Conservation (phyloP, 2,113 vertebrate genomes). For the Paratilapia polleni region DNA sequence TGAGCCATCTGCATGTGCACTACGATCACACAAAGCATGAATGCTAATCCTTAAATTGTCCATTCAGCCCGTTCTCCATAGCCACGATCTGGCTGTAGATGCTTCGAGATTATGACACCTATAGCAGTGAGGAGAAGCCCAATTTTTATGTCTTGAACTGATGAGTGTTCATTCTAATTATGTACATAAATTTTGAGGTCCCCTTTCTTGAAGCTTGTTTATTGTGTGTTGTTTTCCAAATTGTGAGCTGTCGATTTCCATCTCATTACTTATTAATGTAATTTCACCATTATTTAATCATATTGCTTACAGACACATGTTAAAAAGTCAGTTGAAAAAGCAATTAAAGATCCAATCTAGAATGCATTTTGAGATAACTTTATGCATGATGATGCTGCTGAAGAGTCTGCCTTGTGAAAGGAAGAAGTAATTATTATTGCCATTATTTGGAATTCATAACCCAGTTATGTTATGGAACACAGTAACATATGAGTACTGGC, state of each 20-base stretch:
- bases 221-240: slow-evolving; percentile 71
- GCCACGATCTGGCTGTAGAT: slow-evolving; percentile 21
- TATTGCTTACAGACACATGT: slow-evolving; percentile 80
- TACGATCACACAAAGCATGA: slow-evolving; percentile 56
- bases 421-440: slow-evolving; percentile 53
- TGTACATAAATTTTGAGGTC: slow-evolving; percentile 66
- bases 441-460: slow-evolving; percentile 50
- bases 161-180: slow-evolving; percentile 52
- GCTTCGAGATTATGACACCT: slow-evolving; percentile 25
- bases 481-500: slow-evolving; percentile 32
- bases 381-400: slow-evolving; percentile 57
- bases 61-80: slow-evolving; percentile 23
- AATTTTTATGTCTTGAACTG: neutral
- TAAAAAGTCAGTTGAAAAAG: slow-evolving; percentile 79
- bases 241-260: slow-evolving; percentile 76
- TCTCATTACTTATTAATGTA: slow-evolving; percentile 84
- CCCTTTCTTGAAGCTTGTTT: slow-evolving; percentile 71
- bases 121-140: neutral
- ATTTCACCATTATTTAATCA: slow-evolving; percentile 83
- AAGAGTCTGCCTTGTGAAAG: slow-evolving; percentile 38
- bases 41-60: slow-evolving; percentile 70
- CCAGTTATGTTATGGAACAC: slow-evolving; percentile 24
- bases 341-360: slow-evolving; percentile 77
- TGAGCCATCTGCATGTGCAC: slow-evolving; percentile 78
- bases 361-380: slow-evolving; percentile 60